phyloP scores from a whole-genome alignment of 2,113 vertebrate species.

The Podarcis muralis region DNA sequence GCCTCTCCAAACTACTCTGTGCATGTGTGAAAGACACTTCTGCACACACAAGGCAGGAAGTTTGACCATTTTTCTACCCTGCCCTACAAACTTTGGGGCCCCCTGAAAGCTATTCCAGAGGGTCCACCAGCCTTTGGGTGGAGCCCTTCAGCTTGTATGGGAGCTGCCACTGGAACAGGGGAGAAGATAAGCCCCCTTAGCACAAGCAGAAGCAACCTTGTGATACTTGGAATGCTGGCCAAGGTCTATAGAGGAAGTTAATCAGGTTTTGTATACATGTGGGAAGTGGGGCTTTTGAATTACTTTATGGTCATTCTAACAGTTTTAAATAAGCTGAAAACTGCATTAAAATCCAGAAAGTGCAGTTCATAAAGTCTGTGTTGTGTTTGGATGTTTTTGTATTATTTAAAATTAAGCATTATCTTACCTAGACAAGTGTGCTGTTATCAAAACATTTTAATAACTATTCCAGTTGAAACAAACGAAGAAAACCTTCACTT shows the following conservation, averaged over 20 bases:
- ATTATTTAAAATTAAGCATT: not conserved
- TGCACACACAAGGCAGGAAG: not conserved
- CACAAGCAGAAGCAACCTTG: not conserved
- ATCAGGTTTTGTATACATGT: not conserved
- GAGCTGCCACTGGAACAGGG: not conserved
- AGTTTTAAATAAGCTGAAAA: not conserved
- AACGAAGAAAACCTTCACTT: not conserved
- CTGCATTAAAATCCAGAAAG: not conserved
- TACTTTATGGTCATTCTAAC: not conserved
- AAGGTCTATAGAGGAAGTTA: not conserved
- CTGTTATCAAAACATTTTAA: not conserved
- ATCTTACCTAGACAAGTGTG: not conserved
- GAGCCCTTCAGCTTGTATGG: not conserved
- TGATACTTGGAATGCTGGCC: not conserved
- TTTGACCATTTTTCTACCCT: not conserved
- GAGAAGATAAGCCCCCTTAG: not conserved
- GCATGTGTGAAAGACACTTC: not conserved
- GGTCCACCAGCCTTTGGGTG: not conserved
- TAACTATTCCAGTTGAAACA: not conserved
- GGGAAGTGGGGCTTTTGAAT: not conserved
- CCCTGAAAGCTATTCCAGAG: conserved; percentile 6
- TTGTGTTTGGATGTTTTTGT: not conserved
- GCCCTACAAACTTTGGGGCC: not conserved
- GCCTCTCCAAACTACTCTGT: not conserved
- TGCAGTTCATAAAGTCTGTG: not conserved